Conservation (phyloP, 30 jellyfish, hydroid and myxozoan species). For the Pelagia noctiluca region DNA sequence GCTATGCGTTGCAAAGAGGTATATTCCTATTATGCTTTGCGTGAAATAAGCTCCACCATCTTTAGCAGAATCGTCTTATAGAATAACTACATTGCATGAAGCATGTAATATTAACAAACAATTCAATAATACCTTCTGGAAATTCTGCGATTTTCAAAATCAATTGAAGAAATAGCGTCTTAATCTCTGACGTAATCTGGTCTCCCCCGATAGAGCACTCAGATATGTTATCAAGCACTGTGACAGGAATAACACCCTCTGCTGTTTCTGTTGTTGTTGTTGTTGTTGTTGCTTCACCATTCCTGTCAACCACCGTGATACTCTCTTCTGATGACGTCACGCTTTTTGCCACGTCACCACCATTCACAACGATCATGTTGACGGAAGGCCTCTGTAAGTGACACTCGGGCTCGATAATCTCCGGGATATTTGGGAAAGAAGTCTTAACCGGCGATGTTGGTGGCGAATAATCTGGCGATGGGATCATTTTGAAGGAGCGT, state of each 20-base stretch:
- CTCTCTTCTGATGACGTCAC: too few relatives aligned
- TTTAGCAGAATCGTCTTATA: background rate
- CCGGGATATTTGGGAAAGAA: background rate
- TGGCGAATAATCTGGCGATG: slow-evolving; percentile 59
- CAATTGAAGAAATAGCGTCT: background rate
- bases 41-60: too few relatives aligned
- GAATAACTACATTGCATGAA: background rate
- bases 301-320: too few relatives aligned
- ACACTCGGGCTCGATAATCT: background rate
- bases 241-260: background rate
- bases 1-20: too few relatives aligned
- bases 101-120: background rate
- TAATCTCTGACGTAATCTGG: background rate
- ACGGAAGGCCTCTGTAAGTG: too few relatives aligned
- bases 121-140: slow-evolving; percentile 14
- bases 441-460: slow-evolving; percentile 8
- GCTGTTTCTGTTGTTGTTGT: background rate
- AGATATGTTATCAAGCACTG: background rate
- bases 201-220: background rate
- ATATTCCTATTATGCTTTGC: too few relatives aligned
- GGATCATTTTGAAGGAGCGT: slow-evolving; percentile 18
- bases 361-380: too few relatives aligned
- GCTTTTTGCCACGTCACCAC: too few relatives aligned
- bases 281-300: background rate
- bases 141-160: background rate